Base-by-base conservation (phyloP, 1,140 invertebrate species). In the Neotoxoptera formosana region DNA sequence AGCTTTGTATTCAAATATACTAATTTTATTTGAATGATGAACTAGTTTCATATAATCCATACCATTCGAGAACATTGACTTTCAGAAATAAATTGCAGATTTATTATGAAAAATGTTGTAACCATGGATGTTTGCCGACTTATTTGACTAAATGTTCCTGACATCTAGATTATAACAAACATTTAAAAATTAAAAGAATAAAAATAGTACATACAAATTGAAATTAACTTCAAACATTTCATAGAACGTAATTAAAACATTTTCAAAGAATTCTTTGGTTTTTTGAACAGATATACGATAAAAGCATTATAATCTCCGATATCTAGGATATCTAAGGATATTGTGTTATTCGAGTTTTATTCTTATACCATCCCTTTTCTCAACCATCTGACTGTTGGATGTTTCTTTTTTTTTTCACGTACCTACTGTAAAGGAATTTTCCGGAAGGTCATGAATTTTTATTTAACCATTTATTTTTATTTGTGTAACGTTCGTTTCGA, bases 261-360 rank as follows among this genome's bases (percentile, higher is more conserved):
- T 45, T 67, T 7, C 25, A 20, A 45, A 45, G 34, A 90, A 67
- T 6, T n/a, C 7, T 67, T 67, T 20, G 25, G 36, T 41, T 60
- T 90, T n/a, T 90, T 67, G 20, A 89, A 56, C 51, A 53, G 34
- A 36, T 2, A 20, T 51, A 36, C 23, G 23, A 41, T 7, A 0
- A 45, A 20, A 30, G 30, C 14, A 21, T 90, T 25, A 45, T 14
- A 30, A 11, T 45, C 23, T 51, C 8, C 9, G 1, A 17, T 45
- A 45, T 25, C 7, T 21, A 48, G 47, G n/a, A n/a, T n/a, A n/a
- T n/a, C 6, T 41, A 90, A 6, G 21, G 51, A 9, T 51, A 48
- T 67, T 90, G 23, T 67, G 56, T 90, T 56, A 56, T 89, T 47
- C 53, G 6, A 25, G 36, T 67, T 90, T 90, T 67, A 90, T 67